Percentiles rank a stretch among this genome's conserved stretches.
Conservation (phyloP, 2,797 vertebrate genomes). For the Petrocephalus schoutedeni region DNA sequence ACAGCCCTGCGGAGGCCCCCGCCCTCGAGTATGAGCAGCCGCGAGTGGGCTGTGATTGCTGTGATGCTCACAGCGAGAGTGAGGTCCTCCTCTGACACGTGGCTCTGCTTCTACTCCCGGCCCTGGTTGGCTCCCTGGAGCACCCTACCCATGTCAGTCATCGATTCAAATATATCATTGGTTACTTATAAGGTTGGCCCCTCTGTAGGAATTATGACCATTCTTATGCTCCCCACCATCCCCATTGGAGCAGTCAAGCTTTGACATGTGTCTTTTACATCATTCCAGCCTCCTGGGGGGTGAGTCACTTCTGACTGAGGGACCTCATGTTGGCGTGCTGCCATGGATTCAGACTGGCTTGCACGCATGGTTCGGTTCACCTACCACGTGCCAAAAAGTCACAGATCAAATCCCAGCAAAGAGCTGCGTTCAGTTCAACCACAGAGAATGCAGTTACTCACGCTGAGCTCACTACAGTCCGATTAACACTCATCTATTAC, state of each 20-base stretch:
- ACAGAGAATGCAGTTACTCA: constrained; percentile 39
- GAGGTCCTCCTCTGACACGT: constrained; percentile 41
- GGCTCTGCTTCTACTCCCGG: background rate
- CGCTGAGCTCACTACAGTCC: constrained; percentile 44
- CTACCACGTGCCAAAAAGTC: background rate
- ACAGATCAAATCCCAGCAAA: background rate
- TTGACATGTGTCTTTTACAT: background rate
- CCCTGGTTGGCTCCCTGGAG: background rate
- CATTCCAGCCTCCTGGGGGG: background rate
- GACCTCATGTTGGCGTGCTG: background rate
- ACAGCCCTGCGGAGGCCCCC: constrained; percentile 11
- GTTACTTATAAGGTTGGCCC: background rate
- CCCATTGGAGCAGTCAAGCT: background rate
- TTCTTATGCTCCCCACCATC: background rate
- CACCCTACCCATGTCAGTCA: background rate
- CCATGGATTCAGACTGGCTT: background rate
- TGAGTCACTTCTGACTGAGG: background rate
- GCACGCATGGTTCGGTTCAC: background rate
- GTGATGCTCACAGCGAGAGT: constrained; percentile 48
- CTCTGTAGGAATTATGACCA: background rate
- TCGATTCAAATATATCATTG: background rate
- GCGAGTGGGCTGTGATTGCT: constrained; percentile 47
- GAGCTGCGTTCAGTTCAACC: constrained; percentile 23
- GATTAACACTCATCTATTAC: constrained; percentile 39
- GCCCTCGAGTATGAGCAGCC: constrained; percentile 26